Base-by-base conservation (phyloP, 2,113 vertebrate genomes). In the Eulemur macaco region DNA sequence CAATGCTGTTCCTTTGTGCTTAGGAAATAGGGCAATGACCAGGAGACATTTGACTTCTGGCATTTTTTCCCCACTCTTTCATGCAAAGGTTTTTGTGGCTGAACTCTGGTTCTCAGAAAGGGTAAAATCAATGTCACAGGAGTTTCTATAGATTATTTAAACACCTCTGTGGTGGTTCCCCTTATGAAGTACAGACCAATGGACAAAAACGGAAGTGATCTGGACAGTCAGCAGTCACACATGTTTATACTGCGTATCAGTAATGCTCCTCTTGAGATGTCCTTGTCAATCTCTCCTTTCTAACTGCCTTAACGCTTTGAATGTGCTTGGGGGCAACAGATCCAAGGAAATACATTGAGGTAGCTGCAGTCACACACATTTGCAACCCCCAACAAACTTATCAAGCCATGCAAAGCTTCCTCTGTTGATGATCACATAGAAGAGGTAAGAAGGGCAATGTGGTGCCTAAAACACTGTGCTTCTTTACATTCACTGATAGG, bases 1-100 rank as follows among this genome's bases (percentile, higher is more conserved):
- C 89, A 92, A 89, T 88, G 31, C 54, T 96, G 92, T 93, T 85
- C 84, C 93, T 96, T 77, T 96, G 84, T 95, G 92, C 81, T 89
- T 20, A 86, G 81, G 54, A 96, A 96, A 71, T 56, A 95, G 95
- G 77, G 14, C 91, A 96, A 37, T 92, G 81, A 91, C 92, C 84
- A 92, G 80, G 81, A 91, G 45, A 89, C 58, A 71, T 87, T 97
- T 93, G 20, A 81, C 5, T 93, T 85, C 95, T 96, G 86, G 63
- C 66, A 9, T 71, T 78, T 91, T 68, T 50, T 60, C 20, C 58
- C 60, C 0, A 76, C 13, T 86, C 63, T 86, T 96, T 94, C 76
- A 89, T 56, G 52, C 25, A 64, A 95, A 96, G 34, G 25, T 85
- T 96, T 95, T 91, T 83, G 50, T 96, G 95, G 76, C 31, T 97